Base-by-base conservation (phyloP, 2,797 vertebrate genomes). In the Liparis tanakae region DNA sequence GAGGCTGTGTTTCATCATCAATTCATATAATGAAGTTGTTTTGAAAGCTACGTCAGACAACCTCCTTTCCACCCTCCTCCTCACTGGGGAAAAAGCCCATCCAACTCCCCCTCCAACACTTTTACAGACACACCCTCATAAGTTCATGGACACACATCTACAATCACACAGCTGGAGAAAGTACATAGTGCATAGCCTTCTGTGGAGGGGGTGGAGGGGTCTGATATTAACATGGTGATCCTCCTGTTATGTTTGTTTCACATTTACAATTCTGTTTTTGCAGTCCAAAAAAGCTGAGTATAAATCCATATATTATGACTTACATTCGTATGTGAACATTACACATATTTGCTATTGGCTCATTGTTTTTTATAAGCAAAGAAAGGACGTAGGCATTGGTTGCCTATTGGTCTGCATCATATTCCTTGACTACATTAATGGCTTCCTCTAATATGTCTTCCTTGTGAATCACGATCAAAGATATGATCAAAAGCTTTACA, bases 1-100 rank as follows among this genome's bases (percentile, higher is more conserved):
- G 36, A 65, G 37, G 46, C 22, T 8, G 51, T 34, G 54, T 72
- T 48, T 78, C 68, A 72, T 69, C 59, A 74, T 80, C 59, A 50
- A 56, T 73, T 70, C 48, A 55, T 18, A 66, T 51, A 41, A 58
- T 70, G 44, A 74, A 46, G 61, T 15, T 61, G 57, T 75, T 77
- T 58, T 50, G 20, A 67, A 66, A 61, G 65, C 71, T 50, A 50
- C 18, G 63, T 34, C 61, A 62, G 74, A 79, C 65, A 66, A 50
- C n/a, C 46, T 74, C 63, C 34, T 39, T 41, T 72, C 55, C 70
- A 48, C n/a, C 22, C 36, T 70, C 41, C 10, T 59, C 20, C 37
- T 67, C 74, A 37, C 36, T 22, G 15, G 25, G 56, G 59, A 66
- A 60, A 50, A 79, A 55, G 53, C 10, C n/a, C 30, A 30, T 66